phyloP scores from a whole-genome alignment of 2,797 vertebrate species.

The Pachyuromys duprasi region DNA sequence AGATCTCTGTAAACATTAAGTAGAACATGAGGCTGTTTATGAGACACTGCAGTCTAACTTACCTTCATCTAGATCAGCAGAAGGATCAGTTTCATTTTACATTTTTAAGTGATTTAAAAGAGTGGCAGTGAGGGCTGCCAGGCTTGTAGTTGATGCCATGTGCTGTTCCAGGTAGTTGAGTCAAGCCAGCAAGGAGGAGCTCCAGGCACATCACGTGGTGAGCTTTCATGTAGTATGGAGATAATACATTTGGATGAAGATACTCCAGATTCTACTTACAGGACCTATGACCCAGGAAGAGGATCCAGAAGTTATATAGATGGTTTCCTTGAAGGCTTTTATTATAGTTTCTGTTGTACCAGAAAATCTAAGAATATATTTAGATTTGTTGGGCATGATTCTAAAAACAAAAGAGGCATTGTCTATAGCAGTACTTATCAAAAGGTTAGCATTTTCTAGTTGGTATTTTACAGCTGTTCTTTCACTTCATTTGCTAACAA shows the following conservation, averaged over 20 bases:
- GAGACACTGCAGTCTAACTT: neutral
- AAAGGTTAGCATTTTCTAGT: conserved; percentile 8
- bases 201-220: conserved; percentile 53
- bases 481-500: conserved; percentile 42
- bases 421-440: neutral
- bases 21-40: conserved; percentile 7
- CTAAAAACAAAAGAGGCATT: conserved; percentile 50
- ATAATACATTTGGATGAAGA: conserved; percentile 55
- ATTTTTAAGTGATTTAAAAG: conserved; percentile 67
- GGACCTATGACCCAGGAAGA: conserved; percentile 58
- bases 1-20: conserved; percentile 25
- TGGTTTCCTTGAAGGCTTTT: conserved; percentile 66
- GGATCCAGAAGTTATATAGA: conserved; percentile 35
- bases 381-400: neutral
- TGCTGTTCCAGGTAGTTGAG: conserved; percentile 64
- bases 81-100: conserved; percentile 47
- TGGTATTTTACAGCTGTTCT: neutral
- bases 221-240: conserved; percentile 42
- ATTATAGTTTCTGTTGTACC: conserved; percentile 33
- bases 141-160: conserved; percentile 43
- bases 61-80: conserved; percentile 32
- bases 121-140: conserved; percentile 52
- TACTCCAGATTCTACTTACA: conserved; percentile 59
- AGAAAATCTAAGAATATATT: neutral
- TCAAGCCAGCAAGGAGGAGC: conserved; percentile 53